Percentiles rank a stretch among this genome's conserved stretches.
Evolutionary conservation across 1,140 invertebrate genomes (phyloP).

Genomic region (Drosophila ercepeae): DNA sequence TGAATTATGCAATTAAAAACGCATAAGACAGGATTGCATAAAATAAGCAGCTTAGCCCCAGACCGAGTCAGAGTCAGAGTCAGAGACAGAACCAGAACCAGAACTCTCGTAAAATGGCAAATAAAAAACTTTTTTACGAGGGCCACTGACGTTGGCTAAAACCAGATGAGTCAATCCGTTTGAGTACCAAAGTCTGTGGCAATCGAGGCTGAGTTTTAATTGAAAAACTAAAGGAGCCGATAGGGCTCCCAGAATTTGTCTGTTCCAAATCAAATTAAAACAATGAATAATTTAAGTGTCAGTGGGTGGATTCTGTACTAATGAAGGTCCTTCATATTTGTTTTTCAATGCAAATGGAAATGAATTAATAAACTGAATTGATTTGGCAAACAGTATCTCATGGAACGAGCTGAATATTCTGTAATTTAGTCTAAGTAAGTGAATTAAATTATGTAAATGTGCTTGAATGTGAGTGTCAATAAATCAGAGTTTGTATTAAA

Average conservation of each 20-base stretch:
- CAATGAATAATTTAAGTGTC: slow-evolving; percentile 1
- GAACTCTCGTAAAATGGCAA: slow-evolving; percentile 26
- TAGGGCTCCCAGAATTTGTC: background rate
- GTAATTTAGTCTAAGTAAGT: slow-evolving; percentile 28
- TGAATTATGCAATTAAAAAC: slow-evolving; percentile 31
- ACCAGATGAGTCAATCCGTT: slow-evolving; percentile 16
- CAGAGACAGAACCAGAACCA: slow-evolving; percentile 2
- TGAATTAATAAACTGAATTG: slow-evolving; percentile 7
- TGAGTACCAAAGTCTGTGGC: slow-evolving; percentile 6
- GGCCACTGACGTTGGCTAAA: background rate
- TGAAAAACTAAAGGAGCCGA: slow-evolving; percentile 7
- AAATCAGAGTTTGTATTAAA: slow-evolving; percentile 33
- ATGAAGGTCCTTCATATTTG: background rate
- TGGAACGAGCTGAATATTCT: slow-evolving; percentile 30
- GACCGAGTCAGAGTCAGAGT: too few species aligned
- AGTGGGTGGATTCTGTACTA: background rate
- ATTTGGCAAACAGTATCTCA: slow-evolving; percentile 18
- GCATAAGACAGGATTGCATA: slow-evolving; percentile 8
- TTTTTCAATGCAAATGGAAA: background rate
- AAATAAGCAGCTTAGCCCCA: slow-evolving; percentile 38
- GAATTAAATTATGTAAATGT: slow-evolving; percentile 49
- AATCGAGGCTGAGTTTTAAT: slow-evolving; percentile 24
- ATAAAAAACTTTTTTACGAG: slow-evolving; percentile 38
- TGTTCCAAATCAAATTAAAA: background rate
- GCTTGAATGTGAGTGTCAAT: slow-evolving; percentile 59